These are phyloP conservation scores for Tapera naevia DNA, from an alignment of 2,797 vertebrate genomes.

Conservation along the genomic window DNA sequence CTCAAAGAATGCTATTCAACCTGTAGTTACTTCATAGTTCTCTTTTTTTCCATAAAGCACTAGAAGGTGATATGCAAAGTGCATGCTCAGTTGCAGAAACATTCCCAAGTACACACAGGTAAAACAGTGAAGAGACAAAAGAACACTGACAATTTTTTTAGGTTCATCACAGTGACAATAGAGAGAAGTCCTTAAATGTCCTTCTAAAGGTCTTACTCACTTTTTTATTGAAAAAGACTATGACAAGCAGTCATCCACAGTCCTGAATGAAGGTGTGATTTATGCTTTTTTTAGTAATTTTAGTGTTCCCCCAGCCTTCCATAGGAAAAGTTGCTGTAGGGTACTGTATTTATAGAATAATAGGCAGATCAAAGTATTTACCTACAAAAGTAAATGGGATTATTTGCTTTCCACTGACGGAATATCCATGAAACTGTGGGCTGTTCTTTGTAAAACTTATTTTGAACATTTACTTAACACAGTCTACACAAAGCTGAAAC, in stretches of 20 bases:
- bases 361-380: neutral
- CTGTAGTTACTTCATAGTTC: neutral
- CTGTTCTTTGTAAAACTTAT: neutral
- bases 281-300: neutral
- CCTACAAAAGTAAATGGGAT: neutral
- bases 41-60: neutral
- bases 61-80: neutral
- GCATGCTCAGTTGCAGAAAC: neutral
- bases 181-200: neutral
- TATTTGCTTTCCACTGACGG: neutral
- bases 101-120: neutral
- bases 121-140: fast-evolving
- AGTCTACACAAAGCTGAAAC: neutral
- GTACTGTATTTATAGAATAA: neutral
- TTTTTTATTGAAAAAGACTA: neutral
- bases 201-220: neutral
- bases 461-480: neutral
- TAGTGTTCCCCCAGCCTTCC: neutral
- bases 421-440: neutral
- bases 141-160: neutral
- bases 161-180: neutral
- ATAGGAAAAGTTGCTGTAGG: neutral
- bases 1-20: neutral
- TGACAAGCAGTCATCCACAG: neutral
- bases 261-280: neutral